phyloP scores from a whole-genome alignment of 2,797 vertebrate genomes.

The Chloroceryle amazona region DNA sequence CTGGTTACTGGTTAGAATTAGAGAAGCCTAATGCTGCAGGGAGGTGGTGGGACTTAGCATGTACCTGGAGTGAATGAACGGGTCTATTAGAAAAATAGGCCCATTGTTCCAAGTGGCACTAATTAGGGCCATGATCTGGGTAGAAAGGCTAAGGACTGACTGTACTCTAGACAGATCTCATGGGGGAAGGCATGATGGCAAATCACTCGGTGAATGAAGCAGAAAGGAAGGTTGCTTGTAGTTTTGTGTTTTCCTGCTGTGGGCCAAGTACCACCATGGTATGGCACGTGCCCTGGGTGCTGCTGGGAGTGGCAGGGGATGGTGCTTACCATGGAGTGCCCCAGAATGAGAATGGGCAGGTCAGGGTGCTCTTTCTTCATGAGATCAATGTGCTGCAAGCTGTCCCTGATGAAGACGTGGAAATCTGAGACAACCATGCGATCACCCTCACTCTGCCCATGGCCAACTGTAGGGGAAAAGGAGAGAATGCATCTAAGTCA shows the following conservation, averaged over 20 bases:
- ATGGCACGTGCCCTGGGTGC: background rate
- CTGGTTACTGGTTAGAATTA: background rate
- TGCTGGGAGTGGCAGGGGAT: background rate
- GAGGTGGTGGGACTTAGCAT: background rate
- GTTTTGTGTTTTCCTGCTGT: background rate
- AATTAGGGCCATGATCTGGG: background rate
- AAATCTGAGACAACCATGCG: constrained; percentile 94
- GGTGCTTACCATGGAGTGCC: constrained; percentile 94
- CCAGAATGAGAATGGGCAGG: constrained; percentile 91
- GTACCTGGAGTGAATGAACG: background rate
- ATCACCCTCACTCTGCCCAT: constrained; percentile 96
- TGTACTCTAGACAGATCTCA: background rate
- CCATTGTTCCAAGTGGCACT: background rate
- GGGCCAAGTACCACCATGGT: background rate
- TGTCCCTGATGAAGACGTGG: constrained; percentile 92
- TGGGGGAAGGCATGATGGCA: background rate
- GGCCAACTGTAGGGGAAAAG: constrained; percentile 87
- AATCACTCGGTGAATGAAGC: background rate
- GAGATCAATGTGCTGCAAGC: constrained; percentile 91
- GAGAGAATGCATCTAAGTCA: background rate
- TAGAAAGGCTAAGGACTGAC: background rate
- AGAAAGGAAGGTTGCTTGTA: background rate
- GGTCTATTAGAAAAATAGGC: background rate
- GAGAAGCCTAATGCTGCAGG: background rate
- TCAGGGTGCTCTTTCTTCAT: constrained; percentile 87